Percentiles rank a stretch among this genome's conserved stretches.
Conservation (phyloP, 2,888 invertebrate genomes). For the Drosophila antonietae region DNA sequence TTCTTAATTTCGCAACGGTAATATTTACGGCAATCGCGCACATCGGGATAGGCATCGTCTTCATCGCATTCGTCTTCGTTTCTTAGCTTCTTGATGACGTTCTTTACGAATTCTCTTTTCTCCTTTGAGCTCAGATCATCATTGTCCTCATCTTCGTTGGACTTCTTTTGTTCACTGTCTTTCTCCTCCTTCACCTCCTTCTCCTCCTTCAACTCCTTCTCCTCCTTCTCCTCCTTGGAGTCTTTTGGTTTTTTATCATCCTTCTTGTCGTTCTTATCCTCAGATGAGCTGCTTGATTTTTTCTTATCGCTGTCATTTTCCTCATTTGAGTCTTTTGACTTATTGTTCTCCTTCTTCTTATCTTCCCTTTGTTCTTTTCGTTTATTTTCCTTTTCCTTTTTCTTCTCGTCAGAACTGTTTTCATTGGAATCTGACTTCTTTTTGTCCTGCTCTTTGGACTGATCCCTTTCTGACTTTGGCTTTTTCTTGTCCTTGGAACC, state of each 20-base stretch:
- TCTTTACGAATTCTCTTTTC: slow-evolving; percentile 64
- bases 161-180: slow-evolving; percentile 39
- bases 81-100: slow-evolving; percentile 68
- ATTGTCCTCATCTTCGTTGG: slow-evolving; percentile 43
- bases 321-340: slow-evolving; percentile 42
- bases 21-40: slow-evolving; percentile 73
- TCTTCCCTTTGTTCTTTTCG: slow-evolving; percentile 40
- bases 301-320: slow-evolving; percentile 28
- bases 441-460: slow-evolving; percentile 45
- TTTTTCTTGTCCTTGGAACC: slow-evolving; percentile 40
- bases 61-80: slow-evolving; percentile 69
- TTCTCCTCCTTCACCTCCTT: slow-evolving; percentile 27
- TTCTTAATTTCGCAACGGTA: slow-evolving; percentile 76
- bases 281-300: slow-evolving; percentile 32
- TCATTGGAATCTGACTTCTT: slow-evolving; percentile 33
- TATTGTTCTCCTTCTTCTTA: slow-evolving; percentile 40
- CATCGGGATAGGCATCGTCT: slow-evolving; percentile 74
- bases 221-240: slow-evolving; percentile 39
- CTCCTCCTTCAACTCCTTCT: slow-evolving; percentile 32
- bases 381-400: slow-evolving; percentile 26
- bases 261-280: slow-evolving; percentile 32
- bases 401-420: slow-evolving; percentile 30
- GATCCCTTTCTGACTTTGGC: slow-evolving; percentile 32
- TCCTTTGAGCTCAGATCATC: slow-evolving; percentile 60
- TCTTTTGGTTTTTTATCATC: slow-evolving; percentile 31